Evolutionary conservation across 2,113 vertebrate species (phyloP), one percentile per base, ranked within the genome.

Genomic region (Scytalopus superciliaris): DNA sequence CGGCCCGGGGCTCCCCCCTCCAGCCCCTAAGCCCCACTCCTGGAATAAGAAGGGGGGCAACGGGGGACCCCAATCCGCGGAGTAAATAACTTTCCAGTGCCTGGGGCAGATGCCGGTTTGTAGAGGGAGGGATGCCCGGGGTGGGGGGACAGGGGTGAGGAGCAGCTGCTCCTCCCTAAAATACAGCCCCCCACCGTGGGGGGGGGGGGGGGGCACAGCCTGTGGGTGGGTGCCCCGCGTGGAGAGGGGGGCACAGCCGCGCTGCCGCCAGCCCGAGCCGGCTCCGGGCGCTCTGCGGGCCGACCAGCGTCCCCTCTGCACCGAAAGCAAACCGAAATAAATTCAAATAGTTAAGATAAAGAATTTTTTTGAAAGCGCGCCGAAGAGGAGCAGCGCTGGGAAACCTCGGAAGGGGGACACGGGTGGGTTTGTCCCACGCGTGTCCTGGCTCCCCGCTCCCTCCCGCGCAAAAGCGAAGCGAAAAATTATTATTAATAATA

Each of bases 1-100:
- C 94, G 95, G 82, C 53, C 89, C 53, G 86, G 86, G 89, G 88
- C 81, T 93, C 72, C 92, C 95, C 88, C 73, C 82, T 63, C 19
- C 68, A 30, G 44, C 79, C 64, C 66, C 50, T 10, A n/a, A 76
- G 28, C 86, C 47, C 56, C 21, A 1, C 23, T 79, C 40, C 64
- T 10, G 47, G 19, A 5, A 6, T 3, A 3, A 12, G 12, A 5
- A 3, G n/a, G 33, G 21, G 64, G 18, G 5, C 10, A 2, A 6
- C 8, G 55, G 68, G 55, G 67, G 67, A 73, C 74, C 89, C 69
- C 88, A 11, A 52, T 50, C 59, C 40, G 14, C 44, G 5, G 67
- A 76, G 88, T 4, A 28, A 60, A 84, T 33, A 40, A 28, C 91
- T 93, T 50, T 19, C 40, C 62, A 4, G 6, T 0, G 73, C 55